Evolutionary conservation across 2,797 vertebrate genomes (phyloP).

Genomic region (Melopsittacus undulatus): DNA sequence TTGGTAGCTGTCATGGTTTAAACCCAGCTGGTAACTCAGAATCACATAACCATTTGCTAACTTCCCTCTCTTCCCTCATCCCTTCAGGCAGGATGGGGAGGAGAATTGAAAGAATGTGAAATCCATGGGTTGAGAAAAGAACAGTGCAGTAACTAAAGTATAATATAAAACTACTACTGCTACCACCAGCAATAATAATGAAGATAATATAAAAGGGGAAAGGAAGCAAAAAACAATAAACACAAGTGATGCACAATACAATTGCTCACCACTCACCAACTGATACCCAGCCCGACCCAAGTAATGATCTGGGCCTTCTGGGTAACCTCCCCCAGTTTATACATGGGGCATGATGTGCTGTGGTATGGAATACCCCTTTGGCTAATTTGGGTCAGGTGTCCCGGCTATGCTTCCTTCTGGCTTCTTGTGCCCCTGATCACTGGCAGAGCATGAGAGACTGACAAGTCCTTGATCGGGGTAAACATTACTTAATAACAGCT

Average conservation of each 20-base stretch:
- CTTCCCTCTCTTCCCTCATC: neutral
- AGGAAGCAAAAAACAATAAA: neutral
- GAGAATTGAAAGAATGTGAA: neutral
- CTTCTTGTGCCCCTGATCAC: neutral
- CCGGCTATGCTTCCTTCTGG: neutral
- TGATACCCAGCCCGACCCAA: neutral
- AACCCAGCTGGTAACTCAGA: neutral
- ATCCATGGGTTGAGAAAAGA: neutral
- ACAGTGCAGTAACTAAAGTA: neutral
- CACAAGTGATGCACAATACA: neutral
- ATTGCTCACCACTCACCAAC: neutral
- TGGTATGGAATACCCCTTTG: neutral
- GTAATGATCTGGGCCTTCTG: neutral
- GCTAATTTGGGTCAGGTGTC: neutral
- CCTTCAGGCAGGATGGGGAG: neutral
- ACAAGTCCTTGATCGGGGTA: neutral
- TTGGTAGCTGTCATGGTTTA: neutral
- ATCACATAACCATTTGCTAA: neutral
- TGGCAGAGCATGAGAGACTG: neutral
- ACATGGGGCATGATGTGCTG: neutral
- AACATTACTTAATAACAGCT: neutral
- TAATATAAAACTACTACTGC: neutral
- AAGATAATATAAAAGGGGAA: neutral
- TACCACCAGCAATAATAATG: neutral
- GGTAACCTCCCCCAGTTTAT: neutral